Evolutionary conservation across 2,113 vertebrate species (phyloP).

Genomic region (Mionectes macconnelli): DNA sequence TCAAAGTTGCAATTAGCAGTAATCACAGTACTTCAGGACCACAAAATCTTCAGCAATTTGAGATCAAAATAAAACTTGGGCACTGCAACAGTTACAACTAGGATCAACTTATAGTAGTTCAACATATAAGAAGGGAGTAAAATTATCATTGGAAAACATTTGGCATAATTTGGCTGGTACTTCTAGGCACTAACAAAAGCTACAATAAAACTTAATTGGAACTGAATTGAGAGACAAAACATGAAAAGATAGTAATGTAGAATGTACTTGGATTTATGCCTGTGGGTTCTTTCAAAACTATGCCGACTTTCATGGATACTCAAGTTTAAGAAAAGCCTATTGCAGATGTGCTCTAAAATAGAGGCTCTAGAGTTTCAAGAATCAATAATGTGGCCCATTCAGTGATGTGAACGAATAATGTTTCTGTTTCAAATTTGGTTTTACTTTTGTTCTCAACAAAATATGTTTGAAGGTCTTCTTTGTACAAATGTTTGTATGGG

Average conservation of each 20-base stretch:
- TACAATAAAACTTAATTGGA: constrained; percentile 39
- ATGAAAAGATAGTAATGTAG: constrained; percentile 16
- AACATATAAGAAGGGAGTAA: background rate
- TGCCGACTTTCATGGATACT: background rate
- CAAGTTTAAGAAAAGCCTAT: background rate
- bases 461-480: background rate
- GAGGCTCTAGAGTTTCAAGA: background rate
- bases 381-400: background rate
- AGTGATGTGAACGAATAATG: background rate
- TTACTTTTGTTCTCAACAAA: background rate
- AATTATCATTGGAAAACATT: constrained; percentile 53
- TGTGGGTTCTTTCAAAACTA: constrained; percentile 14
- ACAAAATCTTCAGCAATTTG: background rate
- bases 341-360: background rate
- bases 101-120: background rate
- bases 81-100: background rate
- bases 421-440: constrained; percentile 38
- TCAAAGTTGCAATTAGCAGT: background rate
- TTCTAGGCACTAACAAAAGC: constrained; percentile 36
- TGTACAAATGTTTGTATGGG: background rate
- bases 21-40: background rate
- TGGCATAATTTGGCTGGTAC: constrained; percentile 31
- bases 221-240: constrained; percentile 32
- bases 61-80: background rate
- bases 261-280: constrained; percentile 27